phyloP scores from a whole-genome alignment of 2,888 invertebrate species.

The Perizoma affinitatum region DNA sequence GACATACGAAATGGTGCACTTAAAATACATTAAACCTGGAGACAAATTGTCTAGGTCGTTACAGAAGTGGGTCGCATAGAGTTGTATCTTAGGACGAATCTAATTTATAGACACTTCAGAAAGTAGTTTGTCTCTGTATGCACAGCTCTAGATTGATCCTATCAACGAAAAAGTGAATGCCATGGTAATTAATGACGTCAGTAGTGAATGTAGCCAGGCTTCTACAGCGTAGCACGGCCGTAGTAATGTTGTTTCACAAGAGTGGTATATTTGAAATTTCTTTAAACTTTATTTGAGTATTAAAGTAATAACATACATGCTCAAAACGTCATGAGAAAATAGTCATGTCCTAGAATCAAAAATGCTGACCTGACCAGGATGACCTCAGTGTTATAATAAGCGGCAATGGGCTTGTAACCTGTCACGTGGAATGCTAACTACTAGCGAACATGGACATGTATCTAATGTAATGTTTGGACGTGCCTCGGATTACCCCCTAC shows the following conservation, averaged over 20 bases:
- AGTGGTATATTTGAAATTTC: no score
- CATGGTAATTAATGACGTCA: background rate
- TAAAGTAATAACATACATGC: no score
- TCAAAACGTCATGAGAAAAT: no score
- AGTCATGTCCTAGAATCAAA: no score
- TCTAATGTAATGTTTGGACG: no score
- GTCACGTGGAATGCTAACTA: no score
- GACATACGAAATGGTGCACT: background rate
- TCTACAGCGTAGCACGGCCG: background rate
- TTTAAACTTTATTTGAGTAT: no score
- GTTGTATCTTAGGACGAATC: slow-evolving; percentile 2
- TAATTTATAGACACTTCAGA: slow-evolving; percentile 5
- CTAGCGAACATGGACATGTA: no score
- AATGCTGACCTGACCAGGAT: no score
- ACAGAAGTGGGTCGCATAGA: slow-evolving; percentile 7
- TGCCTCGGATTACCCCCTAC: no score
- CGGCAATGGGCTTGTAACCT: no score
- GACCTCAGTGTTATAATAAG: no score
- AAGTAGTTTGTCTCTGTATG: background rate
- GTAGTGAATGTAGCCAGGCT: background rate
- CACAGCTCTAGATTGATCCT: background rate
- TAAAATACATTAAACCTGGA: slow-evolving; percentile 2
- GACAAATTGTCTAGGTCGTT: slow-evolving; percentile 12
- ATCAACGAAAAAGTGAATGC: background rate
- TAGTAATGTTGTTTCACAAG: background rate